Evolutionary conservation across 2,797 vertebrate genomes (phyloP), one percentile per base, ranked within the genome.

Genomic region (Tragelaphus eurycerus): DNA sequence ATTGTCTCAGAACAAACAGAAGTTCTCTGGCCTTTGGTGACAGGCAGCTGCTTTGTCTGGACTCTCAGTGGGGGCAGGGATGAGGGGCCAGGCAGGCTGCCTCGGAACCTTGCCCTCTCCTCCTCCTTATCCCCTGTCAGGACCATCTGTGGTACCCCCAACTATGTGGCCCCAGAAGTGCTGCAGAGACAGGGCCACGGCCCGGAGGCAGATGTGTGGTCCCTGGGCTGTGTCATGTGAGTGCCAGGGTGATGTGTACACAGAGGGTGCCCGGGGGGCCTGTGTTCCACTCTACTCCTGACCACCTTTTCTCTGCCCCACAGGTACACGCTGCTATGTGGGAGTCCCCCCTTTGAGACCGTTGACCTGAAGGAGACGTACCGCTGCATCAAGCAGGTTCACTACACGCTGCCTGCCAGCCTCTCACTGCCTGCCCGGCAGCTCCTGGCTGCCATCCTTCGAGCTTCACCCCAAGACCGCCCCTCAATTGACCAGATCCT

Each of bases 151-250:
- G 99, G 99, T 59, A 99, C 99, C 89, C 99, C 99, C 29, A 99
- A 99, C 98, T 99, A 99, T 95, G 98, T 99, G 98, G 99, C 99
- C n/a, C 99, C 99, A 4, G 99, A 99, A 98, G 99, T 99, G 97
- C 98, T 99, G 46, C 99, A 99, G 99, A 99, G 99, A 95, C 99
- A 99, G 92, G 99, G 99, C 48, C 99, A 99, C 0, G 99, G 99
- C 59, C 99, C 99, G 0, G 99, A 99, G 98, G 99, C 99, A 0
- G 99, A 99, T 0, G 99, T 99, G 81, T 99, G 99, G 99, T 99
- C 99, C 10, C 99, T 99, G 60, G 99, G 99, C 92, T 99, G 99
- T 83, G 99, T 99, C 96, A 99, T 99, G 99, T 99, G 98, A 99
- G 99, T 99, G 78, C 43, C 48, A 17, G 19, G 38, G 50, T 97